phyloP scores from a whole-genome alignment of 2,113 vertebrate genomes.

The Oryzias curvinotus region DNA sequence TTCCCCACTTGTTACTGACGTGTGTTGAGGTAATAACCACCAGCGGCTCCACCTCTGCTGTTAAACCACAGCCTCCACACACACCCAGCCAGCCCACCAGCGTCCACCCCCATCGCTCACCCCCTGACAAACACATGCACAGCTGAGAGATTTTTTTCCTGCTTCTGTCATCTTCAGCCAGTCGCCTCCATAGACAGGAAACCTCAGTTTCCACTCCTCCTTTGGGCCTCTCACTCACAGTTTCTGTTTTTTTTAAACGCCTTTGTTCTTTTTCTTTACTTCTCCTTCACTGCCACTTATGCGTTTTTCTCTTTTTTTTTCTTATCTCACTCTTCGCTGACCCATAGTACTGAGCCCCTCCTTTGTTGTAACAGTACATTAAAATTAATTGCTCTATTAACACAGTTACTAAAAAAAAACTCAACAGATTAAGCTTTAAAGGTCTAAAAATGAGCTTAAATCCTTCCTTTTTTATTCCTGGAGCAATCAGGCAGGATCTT shows the following conservation, averaged over 20 bases:
- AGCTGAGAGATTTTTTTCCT: slow-evolving; percentile 57
- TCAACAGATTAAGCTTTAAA: background rate
- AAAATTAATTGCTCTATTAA: background rate
- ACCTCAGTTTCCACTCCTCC: slow-evolving; percentile 79
- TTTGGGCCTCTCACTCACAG: slow-evolving; percentile 46
- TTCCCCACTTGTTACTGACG: slow-evolving; percentile 37
- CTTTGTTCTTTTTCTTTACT: slow-evolving; percentile 36
- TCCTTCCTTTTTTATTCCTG: slow-evolving; percentile 4
- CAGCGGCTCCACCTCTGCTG: slow-evolving; percentile 38
- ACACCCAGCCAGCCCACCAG: slow-evolving; percentile 1
- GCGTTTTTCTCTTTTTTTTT: slow-evolving; percentile 5
- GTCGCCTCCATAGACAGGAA: slow-evolving; percentile 77
- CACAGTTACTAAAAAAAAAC: background rate
- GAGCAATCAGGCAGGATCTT: slow-evolving; percentile 28
- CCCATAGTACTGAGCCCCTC: background rate
- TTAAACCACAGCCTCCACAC: slow-evolving; percentile 38
- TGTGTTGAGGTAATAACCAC: slow-evolving; percentile 41
- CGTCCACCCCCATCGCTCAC: slow-evolving; percentile 10
- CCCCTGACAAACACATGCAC: slow-evolving; percentile 49
- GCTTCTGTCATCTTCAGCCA: slow-evolving; percentile 58
- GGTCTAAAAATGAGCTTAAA: background rate
- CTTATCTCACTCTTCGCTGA: slow-evolving; percentile 12
- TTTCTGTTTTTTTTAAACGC: slow-evolving; percentile 17
- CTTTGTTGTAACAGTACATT: background rate
- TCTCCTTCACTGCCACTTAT: slow-evolving; percentile 27